phyloP scores from a whole-genome alignment of 1,140 invertebrate species.

The Chironomus striatipennis region DNA sequence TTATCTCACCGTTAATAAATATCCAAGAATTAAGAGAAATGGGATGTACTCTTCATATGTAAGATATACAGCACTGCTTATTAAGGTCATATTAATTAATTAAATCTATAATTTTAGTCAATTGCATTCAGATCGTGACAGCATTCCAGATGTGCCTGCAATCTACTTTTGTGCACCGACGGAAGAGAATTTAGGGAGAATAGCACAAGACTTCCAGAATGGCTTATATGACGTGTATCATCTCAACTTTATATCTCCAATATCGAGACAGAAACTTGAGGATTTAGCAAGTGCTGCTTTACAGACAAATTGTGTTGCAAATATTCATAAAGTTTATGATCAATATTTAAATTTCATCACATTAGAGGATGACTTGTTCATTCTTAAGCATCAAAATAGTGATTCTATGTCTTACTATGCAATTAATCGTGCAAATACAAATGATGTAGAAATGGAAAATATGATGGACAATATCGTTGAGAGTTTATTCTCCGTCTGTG shows the following conservation, averaged over 20 bases:
- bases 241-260: conserved; percentile 96
- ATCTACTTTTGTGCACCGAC: conserved; percentile 98
- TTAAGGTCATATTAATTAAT: neutral
- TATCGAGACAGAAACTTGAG: conserved; percentile 89
- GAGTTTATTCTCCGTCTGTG: conserved; percentile 94
- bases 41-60: conserved; percentile 96
- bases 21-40: conserved; percentile 93
- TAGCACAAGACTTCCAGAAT: conserved; percentile 86
- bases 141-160: conserved; percentile 96
- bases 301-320: conserved; percentile 75
- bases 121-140: conserved; percentile 87
- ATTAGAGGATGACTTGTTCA: conserved; percentile 96
- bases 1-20: conserved; percentile 93
- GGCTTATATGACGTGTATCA: conserved; percentile 93
- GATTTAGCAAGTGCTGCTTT: conserved; percentile 88
- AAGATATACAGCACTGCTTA: conserved; percentile 39
- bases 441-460: conserved; percentile 90
- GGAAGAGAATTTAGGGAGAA: conserved; percentile 91
- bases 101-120: conserved; percentile 51
- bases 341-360: conserved; percentile 99
- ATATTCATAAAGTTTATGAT: conserved; percentile 92
- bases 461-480: conserved; percentile 95
- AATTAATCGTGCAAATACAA: conserved; percentile 89
- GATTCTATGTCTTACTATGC: conserved; percentile 88
- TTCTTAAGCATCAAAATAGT: conserved; percentile 84